phyloP scores from a whole-genome alignment of 1,140 invertebrate species.

The Lanistes nyassanus region DNA sequence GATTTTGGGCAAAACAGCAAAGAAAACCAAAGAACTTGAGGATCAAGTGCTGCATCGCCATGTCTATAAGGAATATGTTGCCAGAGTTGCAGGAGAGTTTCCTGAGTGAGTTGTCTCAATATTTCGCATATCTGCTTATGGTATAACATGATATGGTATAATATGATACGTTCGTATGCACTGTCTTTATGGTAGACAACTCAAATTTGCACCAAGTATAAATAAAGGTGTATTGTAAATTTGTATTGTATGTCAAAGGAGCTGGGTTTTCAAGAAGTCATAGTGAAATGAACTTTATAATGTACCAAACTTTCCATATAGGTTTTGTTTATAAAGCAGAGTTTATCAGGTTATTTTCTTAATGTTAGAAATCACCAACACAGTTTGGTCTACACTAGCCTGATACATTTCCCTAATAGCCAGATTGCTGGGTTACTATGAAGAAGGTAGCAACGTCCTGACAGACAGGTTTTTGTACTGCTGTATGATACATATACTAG shows the following conservation, averaged over 20 bases:
- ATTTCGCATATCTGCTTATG: neutral
- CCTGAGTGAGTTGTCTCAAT: constrained; percentile 80
- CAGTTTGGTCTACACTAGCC: too few species aligned
- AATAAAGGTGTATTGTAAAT: too few species aligned
- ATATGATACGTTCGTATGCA: neutral
- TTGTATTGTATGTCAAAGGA: neutral
- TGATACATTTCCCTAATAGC: too few species aligned
- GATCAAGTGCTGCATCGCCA: constrained; percentile 87
- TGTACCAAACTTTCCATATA: neutral
- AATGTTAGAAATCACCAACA: too few species aligned
- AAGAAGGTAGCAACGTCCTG: too few species aligned
- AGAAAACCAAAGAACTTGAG: constrained; percentile 47
- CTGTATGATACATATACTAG: too few species aligned
- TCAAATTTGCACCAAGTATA: too few species aligned
- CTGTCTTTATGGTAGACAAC: neutral
- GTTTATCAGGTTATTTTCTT: too few species aligned
- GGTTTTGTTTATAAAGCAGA: neutral
- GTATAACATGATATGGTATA: neutral
- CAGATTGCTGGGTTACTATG: too few species aligned
- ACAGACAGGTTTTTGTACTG: too few species aligned
- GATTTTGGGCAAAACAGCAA: constrained; percentile 84
- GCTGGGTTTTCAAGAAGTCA: neutral
- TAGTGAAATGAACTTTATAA: neutral
- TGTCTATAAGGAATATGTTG: constrained; percentile 97
- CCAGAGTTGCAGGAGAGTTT: constrained; percentile 95